Base-by-base conservation (phyloP, 2,888 invertebrate genomes). In the Hipparchia semele region DNA sequence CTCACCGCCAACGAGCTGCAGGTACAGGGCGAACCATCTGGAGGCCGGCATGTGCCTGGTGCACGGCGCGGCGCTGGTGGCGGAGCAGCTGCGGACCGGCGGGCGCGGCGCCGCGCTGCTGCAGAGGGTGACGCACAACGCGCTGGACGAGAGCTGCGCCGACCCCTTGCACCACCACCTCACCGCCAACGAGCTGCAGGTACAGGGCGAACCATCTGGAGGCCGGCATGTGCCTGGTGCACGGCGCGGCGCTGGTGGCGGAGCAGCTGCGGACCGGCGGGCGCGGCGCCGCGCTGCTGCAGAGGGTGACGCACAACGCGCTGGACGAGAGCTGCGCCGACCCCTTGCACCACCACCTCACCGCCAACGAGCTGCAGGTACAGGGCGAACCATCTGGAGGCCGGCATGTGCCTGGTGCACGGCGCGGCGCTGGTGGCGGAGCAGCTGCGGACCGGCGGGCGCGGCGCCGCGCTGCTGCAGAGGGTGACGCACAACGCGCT, bases 31-130 rank as follows among this genome's bases (percentile, higher is more conserved):
- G n/a, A 98, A 98, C 90, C 98, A 98, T 87, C 97, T 98, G 0
- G 99, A 99, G 89, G 99, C 99, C 0, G 99, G 98, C 76, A 99
- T 99, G 97, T 99, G 99, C 89, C 95, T 98, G 82, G 96, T 98
- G 49, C 99, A 99, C 88, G 98, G 98, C 73, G 98, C 99, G 2
- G 98, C 99, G 33, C 92, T 99, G 56, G 99, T 98, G 58, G 97
- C 98, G 0, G 99, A 99, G 89, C 99, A 99, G 86, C 95, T 95
- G 69, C 85, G 89, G 23, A 90, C 93, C 67, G 87, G 96, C 95
- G 75, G 98, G 94, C 73, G 88, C 6, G 98, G 98, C 10, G 98
- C 98, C 0, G 97, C 97, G 0, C 95, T 96, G 74, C 95, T 98
- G 81, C 95, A 95, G 84, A 92, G 95, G 78, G 95, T 98, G 77